phyloP scores from a whole-genome alignment of 2,888 invertebrate genomes.

The Xestoiulus laeticollis region DNA sequence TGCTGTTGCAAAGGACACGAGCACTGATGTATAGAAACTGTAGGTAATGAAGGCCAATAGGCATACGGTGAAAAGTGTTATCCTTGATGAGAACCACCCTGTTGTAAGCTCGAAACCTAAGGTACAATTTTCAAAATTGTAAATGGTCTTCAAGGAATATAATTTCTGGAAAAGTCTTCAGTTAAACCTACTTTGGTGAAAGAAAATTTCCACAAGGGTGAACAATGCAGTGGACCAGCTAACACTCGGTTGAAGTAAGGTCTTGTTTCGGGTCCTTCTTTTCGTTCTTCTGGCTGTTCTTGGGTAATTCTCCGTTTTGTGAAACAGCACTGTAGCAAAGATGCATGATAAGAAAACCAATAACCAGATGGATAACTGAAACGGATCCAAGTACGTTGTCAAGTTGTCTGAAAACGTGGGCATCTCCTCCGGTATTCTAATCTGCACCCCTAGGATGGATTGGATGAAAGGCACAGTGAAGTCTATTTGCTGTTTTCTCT shows the following conservation, averaged over 20 bases:
- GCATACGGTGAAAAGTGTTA: not conserved
- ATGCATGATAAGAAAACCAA: not conserved
- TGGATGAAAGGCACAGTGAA: not conserved
- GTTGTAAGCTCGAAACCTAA: not conserved
- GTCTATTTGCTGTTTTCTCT: not conserved
- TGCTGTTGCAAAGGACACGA: not conserved
- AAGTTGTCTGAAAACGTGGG: not conserved
- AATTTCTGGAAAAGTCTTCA: not conserved
- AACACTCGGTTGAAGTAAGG: not conserved
- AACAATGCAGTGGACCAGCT: not conserved
- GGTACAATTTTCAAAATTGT: not conserved
- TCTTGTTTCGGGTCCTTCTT: not conserved
- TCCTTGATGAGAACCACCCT: not conserved
- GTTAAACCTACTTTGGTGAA: constrained; percentile 2
- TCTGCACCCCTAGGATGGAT: not conserved
- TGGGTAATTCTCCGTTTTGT: not conserved
- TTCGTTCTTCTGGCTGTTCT: not conserved
- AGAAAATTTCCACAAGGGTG: not conserved
- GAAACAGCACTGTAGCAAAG: not conserved
- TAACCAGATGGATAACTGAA: not conserved
- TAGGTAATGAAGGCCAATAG: not conserved
- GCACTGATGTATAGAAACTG: not conserved
- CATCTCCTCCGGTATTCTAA: not conserved
- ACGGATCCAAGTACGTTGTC: not conserved
- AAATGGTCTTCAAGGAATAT: not conserved